Evolutionary conservation across 1,140 invertebrate species (phyloP).

Genomic region (Drosophila tani): DNA sequence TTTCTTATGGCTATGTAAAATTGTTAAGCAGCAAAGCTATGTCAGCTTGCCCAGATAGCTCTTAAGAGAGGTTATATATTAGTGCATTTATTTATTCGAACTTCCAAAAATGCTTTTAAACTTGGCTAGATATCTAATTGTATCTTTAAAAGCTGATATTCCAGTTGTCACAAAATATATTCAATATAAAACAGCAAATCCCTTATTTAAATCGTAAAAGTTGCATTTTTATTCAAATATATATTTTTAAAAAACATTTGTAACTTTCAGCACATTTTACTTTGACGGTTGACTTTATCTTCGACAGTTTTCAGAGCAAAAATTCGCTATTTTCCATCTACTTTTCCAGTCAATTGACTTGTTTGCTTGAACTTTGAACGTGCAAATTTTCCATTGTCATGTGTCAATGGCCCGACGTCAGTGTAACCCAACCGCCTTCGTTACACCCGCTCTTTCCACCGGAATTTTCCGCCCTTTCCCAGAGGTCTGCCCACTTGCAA

Average conservation of each 20-base stretch:
- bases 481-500: too few relatives aligned
- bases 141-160: background rate
- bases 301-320: background rate
- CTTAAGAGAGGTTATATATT: background rate
- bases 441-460: too few relatives aligned
- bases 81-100: too few relatives aligned
- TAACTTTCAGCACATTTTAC: too few relatives aligned
- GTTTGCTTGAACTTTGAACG: conserved; percentile 45
- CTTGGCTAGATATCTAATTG: background rate
- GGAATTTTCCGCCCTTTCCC: too few relatives aligned
- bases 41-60: too few relatives aligned
- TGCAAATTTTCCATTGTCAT: conserved; percentile 49
- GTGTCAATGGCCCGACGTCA: conserved; percentile 45
- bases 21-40: conserved; percentile 16
- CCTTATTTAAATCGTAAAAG: too few relatives aligned
- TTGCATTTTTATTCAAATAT: too few relatives aligned
- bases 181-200: background rate
- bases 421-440: conserved; percentile 2
- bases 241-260: too few relatives aligned
- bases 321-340: conserved; percentile 12
- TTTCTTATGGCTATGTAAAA: background rate
- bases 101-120: background rate
- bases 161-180: too few relatives aligned
- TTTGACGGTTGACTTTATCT: too few relatives aligned
- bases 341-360: conserved; percentile 39